Conservation (phyloP, 2,888 invertebrate species). For the Morpho deidamia region DNA sequence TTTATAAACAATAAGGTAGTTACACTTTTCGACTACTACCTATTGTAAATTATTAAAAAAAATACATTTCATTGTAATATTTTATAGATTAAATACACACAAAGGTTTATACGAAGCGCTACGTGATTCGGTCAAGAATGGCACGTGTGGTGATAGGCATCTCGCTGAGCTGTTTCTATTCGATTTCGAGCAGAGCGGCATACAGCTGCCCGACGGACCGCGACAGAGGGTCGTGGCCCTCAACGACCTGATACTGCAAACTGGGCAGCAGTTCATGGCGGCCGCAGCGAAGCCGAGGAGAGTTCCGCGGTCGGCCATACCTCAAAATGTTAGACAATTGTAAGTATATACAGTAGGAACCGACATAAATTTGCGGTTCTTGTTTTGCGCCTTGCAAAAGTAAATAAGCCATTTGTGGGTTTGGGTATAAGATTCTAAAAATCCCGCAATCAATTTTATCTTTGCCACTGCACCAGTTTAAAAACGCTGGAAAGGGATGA, state of each 20-base stretch:
- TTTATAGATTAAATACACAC: slow-evolving; percentile 92
- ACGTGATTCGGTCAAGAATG: slow-evolving; percentile 82
- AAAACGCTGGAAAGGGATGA: no score
- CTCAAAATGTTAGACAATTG: slow-evolving; percentile 85
- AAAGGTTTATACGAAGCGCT: slow-evolving; percentile 88
- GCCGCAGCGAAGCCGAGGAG: slow-evolving; percentile 84
- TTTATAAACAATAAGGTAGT: no score
- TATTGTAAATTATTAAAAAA: no score
- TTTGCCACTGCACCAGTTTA: no score
- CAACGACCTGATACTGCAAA: slow-evolving; percentile 90
- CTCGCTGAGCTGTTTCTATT: slow-evolving; percentile 94
- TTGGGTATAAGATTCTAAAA: no score
- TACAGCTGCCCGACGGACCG: slow-evolving; percentile 89
- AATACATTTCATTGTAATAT: no score
- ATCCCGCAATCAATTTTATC: no score
- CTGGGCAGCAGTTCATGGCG: slow-evolving; percentile 90
- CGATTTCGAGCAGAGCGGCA: slow-evolving; percentile 98
- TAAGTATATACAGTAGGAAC: slow-evolving; percentile 57
- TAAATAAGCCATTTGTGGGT: no score
- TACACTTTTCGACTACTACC: no score
- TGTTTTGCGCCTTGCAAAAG: no score
- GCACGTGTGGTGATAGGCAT: slow-evolving; percentile 91
- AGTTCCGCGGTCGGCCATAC: slow-evolving; percentile 82
- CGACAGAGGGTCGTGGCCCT: slow-evolving; percentile 88
- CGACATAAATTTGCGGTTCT: no score